Evolutionary conservation across 2,797 vertebrate genomes (phyloP), one percentile per base, ranked within the genome.

Genomic region (Paguma larvata): DNA sequence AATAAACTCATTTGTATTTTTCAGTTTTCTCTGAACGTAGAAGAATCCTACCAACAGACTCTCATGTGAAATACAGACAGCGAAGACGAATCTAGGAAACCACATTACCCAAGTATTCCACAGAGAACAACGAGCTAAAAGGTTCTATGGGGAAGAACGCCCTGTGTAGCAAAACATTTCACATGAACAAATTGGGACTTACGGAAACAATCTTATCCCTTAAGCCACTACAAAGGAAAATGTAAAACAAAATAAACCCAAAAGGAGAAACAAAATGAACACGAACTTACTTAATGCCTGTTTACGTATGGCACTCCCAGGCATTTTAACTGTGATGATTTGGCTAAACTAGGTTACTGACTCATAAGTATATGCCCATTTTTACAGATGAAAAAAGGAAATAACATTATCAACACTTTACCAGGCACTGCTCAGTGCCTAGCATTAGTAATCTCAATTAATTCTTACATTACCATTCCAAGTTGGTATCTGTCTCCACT

Each of bases 21-120:
- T 95, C 78, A 84, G 25, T 94, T 96, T 84, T 96, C 85, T 94
- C 38, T 86, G 68, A 70, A 78, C 68, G 77, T 1, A 79, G n/a
- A 91, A 85, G 68, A 30, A 46, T 90, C 67, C n/a, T 56, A 89
- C 51, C 46, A 82, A 89, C 15, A 94, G 79, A 70, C 44, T 86
- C 44, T 56, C 59, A 53, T 1, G 5, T 79, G 32, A 95, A 90
- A 38, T 44, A 59, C n/a, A 95, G 38, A 80, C 8, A 85, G 18
- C 38, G 27, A 94, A 84, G 48, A 78, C 38, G 51, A 67, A 92
- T 67, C 48, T 48, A 92, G 53, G 77, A 94, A 97, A 91, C 67
- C 56, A 41, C 51, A 67, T n/a, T 67, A 80, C 59, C 51, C 77
- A 67, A 68, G 38, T 62, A 97, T 68, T 78, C 53, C 70, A 94